Evolutionary conservation across 2,113 vertebrate species (phyloP), one percentile per base, ranked within the genome.

Genomic region (Columba janthina): DNA sequence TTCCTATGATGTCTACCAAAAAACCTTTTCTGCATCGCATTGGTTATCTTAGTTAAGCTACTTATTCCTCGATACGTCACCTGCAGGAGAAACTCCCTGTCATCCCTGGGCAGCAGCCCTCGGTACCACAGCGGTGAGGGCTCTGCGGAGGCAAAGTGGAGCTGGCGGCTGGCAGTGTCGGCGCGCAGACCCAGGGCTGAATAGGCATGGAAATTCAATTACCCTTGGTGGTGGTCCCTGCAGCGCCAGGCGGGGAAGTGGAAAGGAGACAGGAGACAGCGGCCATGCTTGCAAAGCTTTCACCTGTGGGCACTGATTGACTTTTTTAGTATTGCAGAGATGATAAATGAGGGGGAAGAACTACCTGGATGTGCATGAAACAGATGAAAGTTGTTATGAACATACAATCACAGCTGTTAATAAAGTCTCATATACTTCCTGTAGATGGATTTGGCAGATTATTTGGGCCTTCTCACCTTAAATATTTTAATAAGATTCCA

Each of bases 101-200:
- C 0, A 1, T 73, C 74, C 81, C 78, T 40, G 0, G 66, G 81
- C 60, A 75, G 73, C 61, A 14, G 61, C 66, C 91, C 84, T n/a
- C 0, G 0, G 20, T 9, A 82, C 58, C 0, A 0, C 53, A 2
- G 66, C 0, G 6, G 57, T 0, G 62, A 67, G 80, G 0, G 2
- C 77, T 84, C 78, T 21, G 77, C 12, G 20, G 74, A 72, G 88
- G 12, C 62, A 5, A 26, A 4, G 9, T 0, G 1, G 70, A 36
- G 74, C 81, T 9, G 73, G 76, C 6, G 42, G 6, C 81, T 29
- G 92, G 71, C 91, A 5, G 34, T 9, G 67, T 6, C 87, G 54
- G 62, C 2, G 0, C 1, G 2, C 58, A 40, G 19, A 60, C 6
- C 56, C 0, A 2, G 58, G 79, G 18, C 31, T 70, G 17, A 94